Evolutionary conservation across 64 coral and sea anemone genomes (phyloP), one percentile per base, ranked within the genome.

Genomic region (Orbicella faveolata): DNA sequence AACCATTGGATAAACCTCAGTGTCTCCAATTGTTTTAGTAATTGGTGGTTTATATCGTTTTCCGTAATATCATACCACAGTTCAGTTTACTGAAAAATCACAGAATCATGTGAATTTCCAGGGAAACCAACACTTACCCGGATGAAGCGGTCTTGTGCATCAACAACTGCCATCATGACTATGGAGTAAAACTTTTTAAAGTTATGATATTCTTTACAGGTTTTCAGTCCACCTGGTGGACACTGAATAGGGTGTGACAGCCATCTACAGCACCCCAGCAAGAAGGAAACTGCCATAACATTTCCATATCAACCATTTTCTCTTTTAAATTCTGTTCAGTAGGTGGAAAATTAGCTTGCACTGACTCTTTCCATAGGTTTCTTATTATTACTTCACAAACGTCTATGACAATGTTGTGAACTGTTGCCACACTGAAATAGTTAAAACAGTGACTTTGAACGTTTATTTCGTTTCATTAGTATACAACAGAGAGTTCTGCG

Each of bases 81-180:
- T 35, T 90, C 36, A 34, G 88, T 90, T 16, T 66, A 90, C 33
- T 81, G 73, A 34, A 90, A 90, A 69, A 81, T 90, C 16, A 90
- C 57, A 21, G 89, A 73, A 83, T 90, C 89, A 76, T 90, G 89
- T 14, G 89, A 90, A 90, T 90, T 83, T 62, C 79, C 89, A 15
- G 89, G 89, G 35, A 90, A 90, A 20, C 89, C 86, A 88, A 39
- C 61, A 81, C 52, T 76, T 23, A 18, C 84, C 86, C 86, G 76
- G 14, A 34, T 17, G 61, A 88, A 88, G 13, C 86, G 36, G 33
- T 88, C 74, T 5, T 64, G 53, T 19, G 86, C 35, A 73, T 88
- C 86, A 20, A 88, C 86, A 70, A 88, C 36, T 16, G 25, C 86
- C 86, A 88, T 88, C 39, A 88, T 34, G 34, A 88, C 74, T 57